Conservation (phyloP, 1,140 invertebrate genomes). For the Triops longicaudatus region DNA sequence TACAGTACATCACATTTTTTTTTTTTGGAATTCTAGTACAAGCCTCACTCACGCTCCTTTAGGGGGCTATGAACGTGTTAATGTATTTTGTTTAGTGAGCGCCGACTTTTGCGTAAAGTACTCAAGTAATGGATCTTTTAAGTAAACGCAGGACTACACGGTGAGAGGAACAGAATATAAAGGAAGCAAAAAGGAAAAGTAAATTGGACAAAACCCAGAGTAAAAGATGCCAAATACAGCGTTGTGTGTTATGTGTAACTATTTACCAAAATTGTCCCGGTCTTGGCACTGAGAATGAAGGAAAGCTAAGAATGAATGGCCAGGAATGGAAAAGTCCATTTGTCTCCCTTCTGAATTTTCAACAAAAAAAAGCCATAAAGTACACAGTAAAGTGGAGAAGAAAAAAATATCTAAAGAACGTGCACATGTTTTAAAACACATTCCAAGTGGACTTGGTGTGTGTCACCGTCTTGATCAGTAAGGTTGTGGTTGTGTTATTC, state of each 20-base stretch:
- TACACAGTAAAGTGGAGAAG: background rate
- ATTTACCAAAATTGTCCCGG: constrained; percentile 13
- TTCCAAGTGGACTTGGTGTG: background rate
- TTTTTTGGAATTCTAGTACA: background rate
- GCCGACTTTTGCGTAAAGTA: background rate
- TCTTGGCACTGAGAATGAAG: background rate
- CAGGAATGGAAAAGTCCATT: background rate
- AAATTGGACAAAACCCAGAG: constrained; percentile 1
- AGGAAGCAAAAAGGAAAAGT: background rate
- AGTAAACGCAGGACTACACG: background rate
- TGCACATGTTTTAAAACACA: background rate
- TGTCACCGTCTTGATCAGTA: background rate
- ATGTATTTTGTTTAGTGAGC: background rate
- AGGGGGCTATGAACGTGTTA: background rate
- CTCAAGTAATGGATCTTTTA: constrained; percentile 15
- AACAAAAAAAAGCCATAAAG: background rate
- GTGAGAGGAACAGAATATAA: background rate
- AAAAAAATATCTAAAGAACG: background rate
- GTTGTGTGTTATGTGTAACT: background rate
- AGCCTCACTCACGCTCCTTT: background rate
- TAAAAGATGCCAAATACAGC: background rate
- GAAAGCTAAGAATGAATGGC: background rate
- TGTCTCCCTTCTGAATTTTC: background rate
- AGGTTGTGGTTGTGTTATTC: constrained; percentile 11
- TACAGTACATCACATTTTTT: background rate